Evolutionary conservation across 2,888 invertebrate species (phyloP).

Genomic region (Melinaea marsaeus): DNA sequence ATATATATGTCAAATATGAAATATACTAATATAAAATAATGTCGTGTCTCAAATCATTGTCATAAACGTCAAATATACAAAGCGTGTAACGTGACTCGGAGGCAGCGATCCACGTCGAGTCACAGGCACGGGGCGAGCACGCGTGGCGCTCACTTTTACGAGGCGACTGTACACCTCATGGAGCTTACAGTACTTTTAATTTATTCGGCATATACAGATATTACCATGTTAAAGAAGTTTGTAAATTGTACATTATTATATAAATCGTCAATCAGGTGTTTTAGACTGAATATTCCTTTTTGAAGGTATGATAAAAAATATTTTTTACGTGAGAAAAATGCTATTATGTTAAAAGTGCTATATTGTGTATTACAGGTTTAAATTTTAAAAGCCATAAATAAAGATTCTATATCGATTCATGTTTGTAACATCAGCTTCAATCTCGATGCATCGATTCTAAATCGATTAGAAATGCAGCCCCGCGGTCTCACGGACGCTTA

Average conservation of each 20-base stretch:
- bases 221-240: too few relatives aligned
- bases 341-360: too few relatives aligned
- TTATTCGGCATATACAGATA: too few relatives aligned
- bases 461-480: conserved; percentile 28
- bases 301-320: too few relatives aligned
- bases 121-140: conserved; percentile 33
- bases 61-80: conserved; percentile 19
- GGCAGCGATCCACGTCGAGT: conserved; percentile 28
- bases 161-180: conserved; percentile 8
- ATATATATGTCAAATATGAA: too few relatives aligned
- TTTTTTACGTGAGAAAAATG: too few relatives aligned
- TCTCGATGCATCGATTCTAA: conserved; percentile 20
- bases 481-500: conserved; percentile 23
- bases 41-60: conserved; percentile 13
- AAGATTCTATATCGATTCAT: neutral
- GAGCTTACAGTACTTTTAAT: neutral
- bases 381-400: too few relatives aligned
- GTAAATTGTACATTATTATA: too few relatives aligned
- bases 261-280: too few relatives aligned
- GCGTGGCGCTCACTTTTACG: conserved; percentile 22
- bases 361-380: too few relatives aligned
- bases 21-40: neutral
- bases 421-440: neutral
- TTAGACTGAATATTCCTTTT: too few relatives aligned
- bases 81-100: conserved; percentile 3